Conservation (phyloP, 2,797 vertebrate genomes). For the Lophotriccus pileatus region DNA sequence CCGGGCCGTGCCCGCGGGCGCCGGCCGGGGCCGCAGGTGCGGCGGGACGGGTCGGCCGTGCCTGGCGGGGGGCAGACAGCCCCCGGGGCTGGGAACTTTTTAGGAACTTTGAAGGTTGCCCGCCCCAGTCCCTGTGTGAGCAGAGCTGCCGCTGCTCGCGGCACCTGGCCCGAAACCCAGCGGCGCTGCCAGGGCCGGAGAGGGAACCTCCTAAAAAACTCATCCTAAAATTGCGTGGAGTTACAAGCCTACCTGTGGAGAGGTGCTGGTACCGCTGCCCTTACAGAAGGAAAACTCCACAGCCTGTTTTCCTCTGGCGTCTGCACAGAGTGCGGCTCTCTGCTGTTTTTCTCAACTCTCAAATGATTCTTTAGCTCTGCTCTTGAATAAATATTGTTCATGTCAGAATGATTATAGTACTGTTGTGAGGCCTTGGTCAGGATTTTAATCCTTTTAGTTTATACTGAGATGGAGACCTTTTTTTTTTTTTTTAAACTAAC, state of each 20-base stretch:
- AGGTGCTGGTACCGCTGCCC: neutral
- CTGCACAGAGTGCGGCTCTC: neutral
- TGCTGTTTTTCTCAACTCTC: neutral
- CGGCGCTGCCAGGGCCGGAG: neutral
- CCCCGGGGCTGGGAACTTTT: neutral
- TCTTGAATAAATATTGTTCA: neutral
- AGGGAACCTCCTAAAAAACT: neutral
- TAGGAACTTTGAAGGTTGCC: neutral
- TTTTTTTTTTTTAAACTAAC: neutral
- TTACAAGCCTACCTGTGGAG: neutral
- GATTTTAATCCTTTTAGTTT: neutral
- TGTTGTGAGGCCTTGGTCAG: neutral
- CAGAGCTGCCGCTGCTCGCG: neutral
- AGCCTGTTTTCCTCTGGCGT: neutral
- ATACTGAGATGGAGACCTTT: neutral
- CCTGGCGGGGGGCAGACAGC: neutral
- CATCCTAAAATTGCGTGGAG: accelerated
- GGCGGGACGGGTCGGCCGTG: neutral
- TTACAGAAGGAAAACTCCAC: neutral
- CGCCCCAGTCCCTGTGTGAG: too few species aligned
- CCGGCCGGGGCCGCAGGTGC: neutral
- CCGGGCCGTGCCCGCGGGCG: too few species aligned
- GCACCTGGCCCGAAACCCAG: neutral
- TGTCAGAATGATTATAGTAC: neutral
- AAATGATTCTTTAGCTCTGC: neutral